Percentiles rank a stretch among this genome's conserved stretches.
phyloP scores from a whole-genome alignment of 2,888 invertebrate species.

The Euproctis similis region DNA sequence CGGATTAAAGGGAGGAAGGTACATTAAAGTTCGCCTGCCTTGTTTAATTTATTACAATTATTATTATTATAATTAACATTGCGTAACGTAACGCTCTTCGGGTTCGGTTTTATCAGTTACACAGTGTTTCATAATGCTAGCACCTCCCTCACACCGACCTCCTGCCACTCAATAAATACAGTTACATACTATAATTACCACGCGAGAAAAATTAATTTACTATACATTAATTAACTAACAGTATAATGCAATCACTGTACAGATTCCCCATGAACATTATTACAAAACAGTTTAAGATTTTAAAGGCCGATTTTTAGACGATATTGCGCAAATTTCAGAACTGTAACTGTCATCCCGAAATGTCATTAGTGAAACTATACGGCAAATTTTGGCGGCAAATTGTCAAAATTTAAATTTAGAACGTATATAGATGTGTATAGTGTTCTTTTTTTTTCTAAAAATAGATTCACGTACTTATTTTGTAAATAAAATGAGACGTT shows the following conservation, averaged over 20 bases:
- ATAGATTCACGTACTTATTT: too few species aligned
- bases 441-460: too few species aligned
- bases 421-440: too few species aligned
- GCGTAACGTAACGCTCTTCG: slow-evolving; percentile 47
- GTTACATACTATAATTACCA: slow-evolving; percentile 32
- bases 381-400: too few species aligned
- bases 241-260: slow-evolving; percentile 6
- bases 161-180: slow-evolving; percentile 26
- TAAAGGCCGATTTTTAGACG: too few species aligned
- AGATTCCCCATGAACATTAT: too few species aligned
- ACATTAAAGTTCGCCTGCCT: slow-evolving; percentile 45
- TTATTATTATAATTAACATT: slow-evolving; percentile 57
- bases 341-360: too few species aligned
- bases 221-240: slow-evolving; percentile 21
- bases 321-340: too few species aligned
- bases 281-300: too few species aligned
- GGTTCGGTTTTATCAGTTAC: slow-evolving; percentile 18
- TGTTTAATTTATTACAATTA: slow-evolving; percentile 58
- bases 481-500: too few species aligned
- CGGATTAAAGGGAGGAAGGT: slow-evolving; percentile 33
- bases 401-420: too few species aligned
- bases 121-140: slow-evolving; percentile 14
- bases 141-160: slow-evolving; percentile 22
- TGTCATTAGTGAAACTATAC: too few species aligned
- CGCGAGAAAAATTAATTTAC: slow-evolving; percentile 29